Base-by-base conservation (phyloP, 2,113 vertebrate genomes). In the Numida meleagris region DNA sequence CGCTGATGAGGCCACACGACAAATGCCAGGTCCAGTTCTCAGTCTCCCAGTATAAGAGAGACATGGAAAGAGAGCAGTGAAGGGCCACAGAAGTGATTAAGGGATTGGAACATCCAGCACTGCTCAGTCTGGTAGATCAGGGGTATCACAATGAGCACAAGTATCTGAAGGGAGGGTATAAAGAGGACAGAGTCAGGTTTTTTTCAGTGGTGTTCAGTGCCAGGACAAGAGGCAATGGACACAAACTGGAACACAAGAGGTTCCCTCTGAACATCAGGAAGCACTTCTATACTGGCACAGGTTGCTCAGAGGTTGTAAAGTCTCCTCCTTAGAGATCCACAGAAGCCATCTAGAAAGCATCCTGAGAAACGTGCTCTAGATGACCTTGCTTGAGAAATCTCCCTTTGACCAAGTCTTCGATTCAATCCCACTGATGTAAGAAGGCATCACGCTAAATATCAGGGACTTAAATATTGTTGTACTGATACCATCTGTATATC, bases 61-160 rank as follows among this genome's bases (percentile, higher is more conserved):
- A 57, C 53, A 19, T 12, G 6, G 53, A 31, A 55, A 43, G 12
- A 65, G 38, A 21, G 43, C 43, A 70, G 14, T 0, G 3, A 45
- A 62, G 31, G 5, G 34, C 46, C 46, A 27, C 0, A 1, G 46
- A 70, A 33, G 76, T 4, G 6, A 57, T 25, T 8, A 70, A 50
- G 36, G 42, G 71, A 58, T 50, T n/a, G 18, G 10, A 82, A 12
- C 21, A 50, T 38, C 46, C 50, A 33, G 18, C 21, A 58, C 21
- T 58, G 31, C 4, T 43, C 42, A 72, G 24, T 14, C 25, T 51
- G 50, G 33, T 65, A 14, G 38, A 31, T 55, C 48, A 27, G 48
- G 2, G 8, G 8, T 14, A 67, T 10, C 25, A 71, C 33, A 46
- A 9, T 3, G 4, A 18, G 1, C 2, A 46, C 7, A 3, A 61